phyloP scores from a whole-genome alignment of 2,797 vertebrate genomes.

The Mallotus villosus region DNA sequence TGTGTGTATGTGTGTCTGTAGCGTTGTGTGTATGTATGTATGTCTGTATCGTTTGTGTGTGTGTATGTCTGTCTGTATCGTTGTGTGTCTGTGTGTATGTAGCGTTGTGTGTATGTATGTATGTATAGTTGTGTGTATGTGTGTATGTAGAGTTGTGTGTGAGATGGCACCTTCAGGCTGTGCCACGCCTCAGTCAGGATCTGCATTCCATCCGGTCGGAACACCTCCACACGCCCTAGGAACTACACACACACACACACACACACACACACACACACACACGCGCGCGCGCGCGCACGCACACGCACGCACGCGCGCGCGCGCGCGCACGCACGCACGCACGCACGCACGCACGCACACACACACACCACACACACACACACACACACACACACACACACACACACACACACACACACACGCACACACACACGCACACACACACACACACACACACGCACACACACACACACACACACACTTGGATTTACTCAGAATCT shows the following conservation, averaged over 20 bases:
- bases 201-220: slow-evolving; percentile 59
- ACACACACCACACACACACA: not conserved
- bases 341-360: not conserved
- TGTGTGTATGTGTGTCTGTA: too few species aligned
- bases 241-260: slow-evolving; percentile 55
- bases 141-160: too few species aligned
- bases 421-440: not conserved
- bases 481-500: too few species aligned
- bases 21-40: too few species aligned
- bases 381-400: not conserved
- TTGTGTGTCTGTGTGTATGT: too few species aligned
- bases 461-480: not conserved
- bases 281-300: too few species aligned
- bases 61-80: too few species aligned
- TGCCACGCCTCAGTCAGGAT: slow-evolving; percentile 63
- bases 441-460: not conserved
- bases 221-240: slow-evolving; percentile 69
- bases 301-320: too few species aligned
- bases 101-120: too few species aligned
- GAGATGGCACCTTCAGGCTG: slow-evolving; percentile 59
- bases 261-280: slow-evolving; percentile 3
- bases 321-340: not conserved
- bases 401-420: slow-evolving; percentile 5
- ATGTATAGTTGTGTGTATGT: too few species aligned
- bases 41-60: too few species aligned